A percentile compares a stretch with the other conserved stretches of the same genome.
These are phyloP conservation scores for Dinoponera quadriceps DNA, from an alignment of 1,140 invertebrate genomes.

Conservation along the genomic window DNA sequence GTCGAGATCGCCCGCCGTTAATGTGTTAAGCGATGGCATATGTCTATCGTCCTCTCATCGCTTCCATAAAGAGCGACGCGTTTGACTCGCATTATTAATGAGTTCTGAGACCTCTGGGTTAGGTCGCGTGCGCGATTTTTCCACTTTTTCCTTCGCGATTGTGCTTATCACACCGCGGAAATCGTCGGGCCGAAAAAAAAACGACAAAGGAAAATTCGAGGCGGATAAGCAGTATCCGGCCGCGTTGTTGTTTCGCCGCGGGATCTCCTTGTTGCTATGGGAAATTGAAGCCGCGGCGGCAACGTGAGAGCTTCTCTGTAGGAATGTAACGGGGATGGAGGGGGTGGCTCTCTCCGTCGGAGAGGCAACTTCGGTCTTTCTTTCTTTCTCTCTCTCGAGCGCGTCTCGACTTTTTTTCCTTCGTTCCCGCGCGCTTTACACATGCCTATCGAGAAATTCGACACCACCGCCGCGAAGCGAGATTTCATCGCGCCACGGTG, in stretches of 20 bases:
- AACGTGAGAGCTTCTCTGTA: conserved; percentile 57
- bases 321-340: conserved; percentile 34
- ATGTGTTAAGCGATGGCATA: too few relatives aligned
- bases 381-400: background rate
- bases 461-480: background rate
- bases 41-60: too few relatives aligned
- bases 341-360: background rate
- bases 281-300: conserved; percentile 59
- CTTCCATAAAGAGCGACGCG: too few relatives aligned
- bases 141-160: too few relatives aligned
- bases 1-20: too few relatives aligned
- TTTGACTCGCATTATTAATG: too few relatives aligned
- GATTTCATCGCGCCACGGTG: background rate
- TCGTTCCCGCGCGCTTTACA: background rate
- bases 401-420: background rate
- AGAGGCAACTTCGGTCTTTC: background rate
- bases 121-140: too few relatives aligned
- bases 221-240: background rate
- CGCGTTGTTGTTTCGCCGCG: background rate
- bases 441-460: conserved; percentile 44
- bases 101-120: too few relatives aligned
- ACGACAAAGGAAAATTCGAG: background rate
- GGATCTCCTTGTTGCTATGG: conserved; percentile 61
- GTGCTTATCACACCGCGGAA: too few relatives aligned
- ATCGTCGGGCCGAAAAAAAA: too few relatives aligned